Conservation (phyloP, 2,113 vertebrate species). For the Pachypanchax playfairii region DNA sequence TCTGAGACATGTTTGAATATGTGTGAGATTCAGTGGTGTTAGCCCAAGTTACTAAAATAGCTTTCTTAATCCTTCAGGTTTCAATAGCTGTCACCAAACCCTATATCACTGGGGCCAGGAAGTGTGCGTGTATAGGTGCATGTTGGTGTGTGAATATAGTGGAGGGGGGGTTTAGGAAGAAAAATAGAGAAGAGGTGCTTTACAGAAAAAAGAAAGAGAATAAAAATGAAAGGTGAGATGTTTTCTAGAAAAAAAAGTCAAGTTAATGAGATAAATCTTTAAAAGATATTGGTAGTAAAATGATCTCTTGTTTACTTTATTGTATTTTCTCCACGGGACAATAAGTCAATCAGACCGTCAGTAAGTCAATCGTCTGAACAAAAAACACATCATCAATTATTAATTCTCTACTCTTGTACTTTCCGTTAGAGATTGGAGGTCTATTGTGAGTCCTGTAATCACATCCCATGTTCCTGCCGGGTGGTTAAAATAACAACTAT, state of each 20-base stretch:
- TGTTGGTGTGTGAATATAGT: no score
- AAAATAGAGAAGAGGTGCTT: slow-evolving; percentile 5
- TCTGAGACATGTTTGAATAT: slow-evolving; percentile 28
- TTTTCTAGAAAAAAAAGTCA: slow-evolving; percentile 15
- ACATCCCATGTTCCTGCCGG: slow-evolving; percentile 31
- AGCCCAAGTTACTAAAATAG: slow-evolving; percentile 56
- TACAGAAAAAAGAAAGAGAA: slow-evolving; percentile 8
- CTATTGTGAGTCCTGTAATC: slow-evolving; percentile 57
- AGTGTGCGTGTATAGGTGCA: no score
- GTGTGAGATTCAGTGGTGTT: slow-evolving; percentile 42
- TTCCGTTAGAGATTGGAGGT: slow-evolving; percentile 48
- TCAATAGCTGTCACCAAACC: slow-evolving; percentile 58
- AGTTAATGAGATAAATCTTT: slow-evolving; percentile 3
- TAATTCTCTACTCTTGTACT: no score
- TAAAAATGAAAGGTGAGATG: slow-evolving; percentile 24
- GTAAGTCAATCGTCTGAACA: slow-evolving; percentile 41
- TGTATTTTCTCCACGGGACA: slow-evolving; percentile 3
- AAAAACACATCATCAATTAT: slow-evolving; percentile 50
- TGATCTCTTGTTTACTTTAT: background rate
- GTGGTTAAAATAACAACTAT: slow-evolving; percentile 34
- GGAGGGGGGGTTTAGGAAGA: no score
- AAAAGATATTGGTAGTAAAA: slow-evolving; percentile 5
- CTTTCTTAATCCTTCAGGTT: slow-evolving; percentile 66
- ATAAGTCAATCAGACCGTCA: slow-evolving; percentile 1
- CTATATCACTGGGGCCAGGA: slow-evolving; percentile 59